phyloP scores from a whole-genome alignment of 35 echinoderm and acorn worm genomes.

The Anneissia japonica region DNA sequence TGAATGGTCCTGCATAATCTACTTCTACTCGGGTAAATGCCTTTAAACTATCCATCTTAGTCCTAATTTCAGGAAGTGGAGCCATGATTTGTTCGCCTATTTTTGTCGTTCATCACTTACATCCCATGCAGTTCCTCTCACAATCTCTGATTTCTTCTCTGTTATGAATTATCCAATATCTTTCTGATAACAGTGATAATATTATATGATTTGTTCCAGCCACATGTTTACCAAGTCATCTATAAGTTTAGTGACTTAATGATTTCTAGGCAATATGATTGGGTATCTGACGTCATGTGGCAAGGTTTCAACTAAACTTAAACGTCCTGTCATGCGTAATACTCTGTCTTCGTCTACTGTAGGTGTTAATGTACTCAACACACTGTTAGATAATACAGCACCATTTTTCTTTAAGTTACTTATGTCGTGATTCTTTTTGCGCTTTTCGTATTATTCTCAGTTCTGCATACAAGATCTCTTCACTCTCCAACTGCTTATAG shows the following conservation, averaged over 20 bases:
- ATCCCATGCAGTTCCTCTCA: constrained; percentile 24
- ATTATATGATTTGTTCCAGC: constrained; percentile 24
- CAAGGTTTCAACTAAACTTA: constrained; percentile 26
- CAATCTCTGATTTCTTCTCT: constrained; percentile 26
- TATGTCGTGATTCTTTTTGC: not conserved
- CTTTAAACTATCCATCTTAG: not conserved
- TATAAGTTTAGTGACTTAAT: constrained; percentile 15
- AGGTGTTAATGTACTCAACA: not conserved
- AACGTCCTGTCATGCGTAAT: constrained; percentile 13
- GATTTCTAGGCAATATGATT: constrained; percentile 26
- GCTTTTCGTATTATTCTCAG: not conserved
- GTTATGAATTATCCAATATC: constrained; percentile 30
- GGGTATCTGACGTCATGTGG: constrained; percentile 27
- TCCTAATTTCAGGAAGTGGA: not conserved
- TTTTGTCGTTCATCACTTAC: constrained; percentile 11
- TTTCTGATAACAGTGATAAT: constrained; percentile 26
- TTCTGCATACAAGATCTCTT: constrained; percentile 14
- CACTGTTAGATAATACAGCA: constrained; percentile 3
- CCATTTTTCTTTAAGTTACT: not conserved
- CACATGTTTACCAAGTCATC: constrained; percentile 7
- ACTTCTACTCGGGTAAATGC: not conserved
- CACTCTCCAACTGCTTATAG: not conserved
- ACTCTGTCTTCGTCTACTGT: constrained; percentile 10
- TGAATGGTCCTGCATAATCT: not conserved
- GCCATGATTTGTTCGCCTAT: constrained; percentile 13